These are phyloP conservation scores for Stratiomys singularior DNA, from an alignment of 2,888 invertebrate species.

Conservation along the genomic window DNA sequence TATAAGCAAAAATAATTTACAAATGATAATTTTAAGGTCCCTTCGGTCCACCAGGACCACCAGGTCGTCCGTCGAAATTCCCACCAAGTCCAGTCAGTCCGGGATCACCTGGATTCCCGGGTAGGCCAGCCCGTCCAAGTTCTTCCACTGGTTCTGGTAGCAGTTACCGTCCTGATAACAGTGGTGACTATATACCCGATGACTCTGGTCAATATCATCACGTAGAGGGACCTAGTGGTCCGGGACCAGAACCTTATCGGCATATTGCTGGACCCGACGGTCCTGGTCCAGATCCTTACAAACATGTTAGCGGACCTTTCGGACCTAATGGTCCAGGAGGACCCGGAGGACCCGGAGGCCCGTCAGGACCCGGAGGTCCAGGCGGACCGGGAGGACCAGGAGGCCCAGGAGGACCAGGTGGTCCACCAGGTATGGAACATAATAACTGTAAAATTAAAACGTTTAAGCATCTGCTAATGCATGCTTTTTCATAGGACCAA, in stretches of 20 bases:
- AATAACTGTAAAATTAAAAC: neutral
- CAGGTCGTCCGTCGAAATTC: conserved; percentile 53
- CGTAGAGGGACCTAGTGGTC: conserved; percentile 33
- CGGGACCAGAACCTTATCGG: conserved; percentile 12
- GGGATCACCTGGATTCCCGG: conserved; percentile 4
- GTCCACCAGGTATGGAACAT: neutral
- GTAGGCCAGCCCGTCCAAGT: neutral
- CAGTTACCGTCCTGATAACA: conserved; percentile 22
- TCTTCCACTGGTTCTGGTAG: neutral
- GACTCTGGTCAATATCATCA: conserved; percentile 49
- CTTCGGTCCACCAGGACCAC: conserved; percentile 59
- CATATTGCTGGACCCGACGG: conserved; percentile 53
- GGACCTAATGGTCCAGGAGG: conserved; percentile 64
- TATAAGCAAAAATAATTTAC: too few relatives aligned
- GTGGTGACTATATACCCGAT: conserved; percentile 49
- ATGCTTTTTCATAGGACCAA: conserved; percentile 38
- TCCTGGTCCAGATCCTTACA: conserved; percentile 53
- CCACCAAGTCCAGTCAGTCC: conserved; percentile 23
- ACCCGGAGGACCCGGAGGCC: conserved; percentile 55
- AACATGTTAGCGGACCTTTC: conserved; percentile 51
- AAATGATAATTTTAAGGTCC: conserved; percentile 7
- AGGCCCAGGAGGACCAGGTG: conserved; percentile 58
- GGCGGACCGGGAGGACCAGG: conserved; percentile 59
- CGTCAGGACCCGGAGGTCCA: conserved; percentile 56
- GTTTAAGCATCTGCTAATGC: neutral